Evolutionary conservation across 2,888 invertebrate genomes (phyloP).

Genomic region (Glaucopsyche alexis): DNA sequence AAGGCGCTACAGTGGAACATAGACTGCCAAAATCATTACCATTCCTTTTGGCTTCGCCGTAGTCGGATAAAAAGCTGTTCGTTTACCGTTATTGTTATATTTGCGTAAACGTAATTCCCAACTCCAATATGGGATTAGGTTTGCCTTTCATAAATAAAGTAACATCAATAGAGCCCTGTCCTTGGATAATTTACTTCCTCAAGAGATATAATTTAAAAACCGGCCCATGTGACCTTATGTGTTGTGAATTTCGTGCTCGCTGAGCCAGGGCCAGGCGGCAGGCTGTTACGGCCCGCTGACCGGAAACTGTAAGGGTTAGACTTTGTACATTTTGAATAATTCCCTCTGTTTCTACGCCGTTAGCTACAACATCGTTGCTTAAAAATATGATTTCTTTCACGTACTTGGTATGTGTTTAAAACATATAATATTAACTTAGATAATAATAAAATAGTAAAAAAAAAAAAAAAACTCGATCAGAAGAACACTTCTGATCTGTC

Average conservation of each 20-base stretch:
- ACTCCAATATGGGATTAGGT: no score
- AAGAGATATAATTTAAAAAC: neutral
- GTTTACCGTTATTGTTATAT: no score
- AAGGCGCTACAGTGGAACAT: no score
- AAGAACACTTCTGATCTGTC: no score
- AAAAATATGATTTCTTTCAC: neutral
- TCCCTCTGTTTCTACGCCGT: slow-evolving; percentile 10
- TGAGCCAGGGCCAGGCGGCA: neutral
- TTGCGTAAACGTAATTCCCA: no score
- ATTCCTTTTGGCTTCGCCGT: no score
- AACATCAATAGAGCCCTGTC: neutral
- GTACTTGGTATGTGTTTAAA: neutral
- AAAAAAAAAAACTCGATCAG: no score
- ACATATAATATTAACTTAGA: no score
- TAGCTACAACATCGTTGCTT: neutral
- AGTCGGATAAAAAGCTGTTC: no score
- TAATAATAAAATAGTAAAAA: no score
- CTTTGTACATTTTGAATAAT: slow-evolving; percentile 27
- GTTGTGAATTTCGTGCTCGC: neutral
- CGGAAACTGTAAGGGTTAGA: slow-evolving; percentile 24
- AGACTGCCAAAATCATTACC: no score
- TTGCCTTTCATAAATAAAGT: no score
- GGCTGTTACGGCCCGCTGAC: slow-evolving; percentile 6
- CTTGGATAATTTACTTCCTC: neutral
- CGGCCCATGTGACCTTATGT: neutral